Evolutionary conservation across 1,140 invertebrate genomes (phyloP), one percentile per base, ranked within the genome.

Genomic region (Gryon sp.): DNA sequence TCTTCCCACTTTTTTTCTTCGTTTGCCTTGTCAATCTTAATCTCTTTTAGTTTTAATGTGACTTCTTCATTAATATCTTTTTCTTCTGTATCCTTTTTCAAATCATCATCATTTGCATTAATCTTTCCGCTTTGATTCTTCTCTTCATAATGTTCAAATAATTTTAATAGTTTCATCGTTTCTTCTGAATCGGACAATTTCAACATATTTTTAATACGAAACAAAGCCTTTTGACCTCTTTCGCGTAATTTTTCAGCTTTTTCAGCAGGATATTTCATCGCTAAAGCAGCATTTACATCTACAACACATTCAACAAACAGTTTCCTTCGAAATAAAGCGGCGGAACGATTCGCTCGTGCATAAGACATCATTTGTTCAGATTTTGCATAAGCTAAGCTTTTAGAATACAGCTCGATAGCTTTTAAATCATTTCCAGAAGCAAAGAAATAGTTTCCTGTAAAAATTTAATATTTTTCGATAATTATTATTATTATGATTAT

Each of bases 291-390:
- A 14, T 89, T 86, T 38, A 90, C 83, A 15, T 90, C 90, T 34
- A 86, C 79, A 4, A 90, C 60, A 55, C 89, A 90, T 38, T 89
- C 86, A 22, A 87, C 82, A 53, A 84, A 90, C 18, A 88, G 60
- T 50, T 88, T 62, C 50, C 86, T 86, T 52, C 87, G 80, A 30
- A 89, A 89, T 0, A 90, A 73, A 15, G 88, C 88, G 1, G 89
- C 89, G 2, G 89, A 90, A 14, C 89, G 83, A 78, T 90, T 90
- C 3, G 88, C 89, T 50, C 85, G 66, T 5, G 87, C 87, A 12
- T 88, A 76, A 0, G 87, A 80, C 82, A 84, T 87, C 14, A 84
- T 76, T 59, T 87, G 69, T 2, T 84, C 53, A 3, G 66, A 80
- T 15, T 78, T 70, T 2, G 88, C 86, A 22, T 84, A 89, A 2